Evolutionary conservation across 2,797 vertebrate species (phyloP), one percentile per base, ranked within the genome.

Genomic region (Brachyalestes nurse): DNA sequence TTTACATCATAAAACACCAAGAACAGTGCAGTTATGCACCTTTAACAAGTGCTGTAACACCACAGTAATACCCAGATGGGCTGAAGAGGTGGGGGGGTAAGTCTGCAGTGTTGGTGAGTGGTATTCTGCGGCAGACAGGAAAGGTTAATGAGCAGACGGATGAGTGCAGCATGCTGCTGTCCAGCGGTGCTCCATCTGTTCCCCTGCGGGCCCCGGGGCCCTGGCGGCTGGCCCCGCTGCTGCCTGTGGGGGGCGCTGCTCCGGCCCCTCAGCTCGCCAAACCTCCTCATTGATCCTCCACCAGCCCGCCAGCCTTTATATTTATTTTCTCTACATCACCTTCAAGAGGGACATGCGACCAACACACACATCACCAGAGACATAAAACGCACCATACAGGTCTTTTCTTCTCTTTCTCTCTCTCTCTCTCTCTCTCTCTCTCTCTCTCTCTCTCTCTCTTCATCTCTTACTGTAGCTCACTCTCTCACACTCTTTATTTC

Each of bases 111-210:
- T 75, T 62, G 45, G 57, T 82, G 65, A 75, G 72, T 10, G 42
- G 74, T 25, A 62, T 77, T 61, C 57, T 60, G 75, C 84, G 61
- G 88, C 84, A 66, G 88, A 87, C 82, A 83, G 83, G 76, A 42
- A 70, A 88, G 84, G 86, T 90, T 90, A 91, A 92, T 90, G 84
- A 87, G 75, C 86, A 89, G 84, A 85, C 74, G 69, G 66, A 69
- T 76, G 80, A 90, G 80, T 81, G 80, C 87, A 51, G 58, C 69
- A 69, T 34, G 72, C 82, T 77, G 55, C 80, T 71, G 69, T 51
- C 76, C 75, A 69, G 70, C 19, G 55, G 19, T 64, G 28, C 1
- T 55, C 65, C 60, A 78, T 67, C 78, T 84, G 74, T 72, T 77
- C 45, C 67, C 51, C 53, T 60, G 57, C 13, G 4, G 61, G 71